Base-by-base conservation (phyloP, 2,797 vertebrate genomes). In the Ataeniobius toweri region DNA sequence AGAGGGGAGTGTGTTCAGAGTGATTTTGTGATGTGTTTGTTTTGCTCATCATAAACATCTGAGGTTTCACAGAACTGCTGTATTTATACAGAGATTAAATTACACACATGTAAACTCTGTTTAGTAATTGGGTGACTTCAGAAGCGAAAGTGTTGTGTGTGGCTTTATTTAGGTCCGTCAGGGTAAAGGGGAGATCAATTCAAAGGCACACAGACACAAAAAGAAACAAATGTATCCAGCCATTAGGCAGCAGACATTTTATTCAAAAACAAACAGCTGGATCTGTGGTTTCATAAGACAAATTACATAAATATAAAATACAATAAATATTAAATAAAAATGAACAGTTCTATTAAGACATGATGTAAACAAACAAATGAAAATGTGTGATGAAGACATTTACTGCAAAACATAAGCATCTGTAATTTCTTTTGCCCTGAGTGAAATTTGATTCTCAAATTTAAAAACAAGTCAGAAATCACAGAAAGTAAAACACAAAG, bases 311-410 rank as follows among this genome's bases (percentile, higher is more conserved):
- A 96, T 94, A 95, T 81, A 91, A 91, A 90, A 93, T 84, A 80
- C 83, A 95, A 96, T 96, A 96, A 96, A 96, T 96, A 96, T 94
- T 96, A 96, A 96, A 96, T 96, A 86, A 89, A 88, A 87, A 86
- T 84, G 65, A 77, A 91, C 90, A 91, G 79, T 82, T 89, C 88
- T 85, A 87, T 88, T 92, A 94, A 93, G 92, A 94, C 89, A 51
- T 81, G 44, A 85, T 90, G 93, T 93, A 94, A 94, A 94, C 89
- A 94, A 93, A 94, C 88, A 89, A 87, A 87, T 67, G 59, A 85
- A 73, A 73, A 83, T 63, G 61, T 76, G 73, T 53, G 82, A 83
- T 56, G 71, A 36, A 84, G 81, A 86, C 76, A 89, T 80, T 28
- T 82, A 87, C 53, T 76, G 85, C 67, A 72, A 88, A 91, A 83